A percentile compares a stretch with the other conserved stretches of the same genome.
Conservation (phyloP, 2,113 vertebrate species). For the Collichthys lucidus region DNA sequence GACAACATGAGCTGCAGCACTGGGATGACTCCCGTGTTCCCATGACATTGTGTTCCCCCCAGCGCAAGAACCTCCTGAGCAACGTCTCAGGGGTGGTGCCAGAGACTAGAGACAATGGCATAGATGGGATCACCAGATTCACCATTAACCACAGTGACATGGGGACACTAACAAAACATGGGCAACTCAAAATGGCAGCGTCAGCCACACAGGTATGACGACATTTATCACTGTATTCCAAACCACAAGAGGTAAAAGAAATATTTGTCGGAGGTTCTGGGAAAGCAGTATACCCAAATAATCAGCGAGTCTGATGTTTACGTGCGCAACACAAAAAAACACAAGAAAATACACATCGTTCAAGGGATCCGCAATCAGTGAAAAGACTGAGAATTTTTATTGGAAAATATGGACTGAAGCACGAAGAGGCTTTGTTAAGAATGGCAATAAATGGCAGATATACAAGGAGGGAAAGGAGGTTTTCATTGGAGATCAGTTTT, state of each 20-base stretch:
- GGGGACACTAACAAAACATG: constrained; percentile 81
- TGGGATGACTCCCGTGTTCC: constrained; percentile 93
- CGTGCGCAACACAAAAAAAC: constrained; percentile 77
- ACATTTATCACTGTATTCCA: constrained; percentile 68
- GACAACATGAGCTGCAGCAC: constrained; percentile 95
- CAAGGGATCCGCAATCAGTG: constrained; percentile 43
- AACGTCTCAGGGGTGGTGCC: constrained; percentile 79
- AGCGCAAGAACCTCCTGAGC: constrained; percentile 79
- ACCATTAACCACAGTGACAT: constrained; percentile 84
- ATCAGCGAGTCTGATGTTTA: constrained; percentile 88
- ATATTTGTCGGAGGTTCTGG: constrained; percentile 23
- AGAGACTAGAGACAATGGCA: constrained; percentile 85
- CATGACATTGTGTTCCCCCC: constrained; percentile 84
- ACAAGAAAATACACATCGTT: constrained; percentile 57
- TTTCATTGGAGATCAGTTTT: constrained; percentile 54
- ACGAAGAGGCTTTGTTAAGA: constrained; percentile 68
- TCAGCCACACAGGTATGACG: constrained; percentile 83
- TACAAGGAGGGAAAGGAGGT: constrained; percentile 42
- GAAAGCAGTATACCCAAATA: constrained; percentile 55
- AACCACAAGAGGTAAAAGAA: constrained; percentile 64
- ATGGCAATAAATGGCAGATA: constrained; percentile 88
- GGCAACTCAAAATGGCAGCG: constrained; percentile 83
- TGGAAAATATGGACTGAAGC: constrained; percentile 38
- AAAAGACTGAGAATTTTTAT: constrained; percentile 47
- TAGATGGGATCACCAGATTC: constrained; percentile 81